Conservation (phyloP, 2,888 invertebrate species). For the Steromphala cineraria region DNA sequence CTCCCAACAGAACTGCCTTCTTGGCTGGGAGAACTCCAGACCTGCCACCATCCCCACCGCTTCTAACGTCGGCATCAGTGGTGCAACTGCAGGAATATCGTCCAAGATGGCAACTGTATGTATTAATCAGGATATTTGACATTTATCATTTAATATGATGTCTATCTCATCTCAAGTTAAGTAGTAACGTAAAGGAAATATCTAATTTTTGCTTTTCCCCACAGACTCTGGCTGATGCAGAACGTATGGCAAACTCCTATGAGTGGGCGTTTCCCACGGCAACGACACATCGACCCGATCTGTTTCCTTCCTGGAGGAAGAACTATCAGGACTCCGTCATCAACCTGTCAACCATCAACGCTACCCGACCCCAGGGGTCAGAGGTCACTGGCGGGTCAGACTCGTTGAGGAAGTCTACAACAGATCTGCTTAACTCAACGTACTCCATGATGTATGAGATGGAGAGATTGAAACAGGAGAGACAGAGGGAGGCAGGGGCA, state of each 20-base stretch:
- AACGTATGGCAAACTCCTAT: constrained; percentile 49
- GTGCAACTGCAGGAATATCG: constrained; percentile 55
- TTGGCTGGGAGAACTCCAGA: constrained; percentile 68
- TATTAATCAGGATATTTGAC: background rate
- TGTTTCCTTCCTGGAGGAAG: constrained; percentile 43
- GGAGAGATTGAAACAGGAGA: constrained; percentile 58
- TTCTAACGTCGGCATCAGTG: constrained; percentile 57
- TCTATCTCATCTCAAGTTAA: too few relatives aligned
- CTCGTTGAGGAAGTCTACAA: constrained; percentile 49
- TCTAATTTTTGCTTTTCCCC: background rate
- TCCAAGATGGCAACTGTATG: constrained; percentile 59
- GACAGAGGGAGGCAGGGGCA: background rate
- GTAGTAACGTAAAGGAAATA: too few relatives aligned
- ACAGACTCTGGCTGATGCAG: constrained; percentile 67
- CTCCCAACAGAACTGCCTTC: constrained; percentile 67
- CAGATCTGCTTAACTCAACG: constrained; percentile 58
- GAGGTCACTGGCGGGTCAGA: constrained; percentile 9
- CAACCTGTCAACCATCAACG: constrained; percentile 8
- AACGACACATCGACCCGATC: constrained; percentile 7
- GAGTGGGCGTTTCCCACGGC: constrained; percentile 32
- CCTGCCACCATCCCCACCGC: constrained; percentile 68
- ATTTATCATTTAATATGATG: too few relatives aligned
- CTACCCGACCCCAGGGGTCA: constrained; percentile 35
- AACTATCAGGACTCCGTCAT: constrained; percentile 47
- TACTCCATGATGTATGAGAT: constrained; percentile 67